Conservation (phyloP, 2,797 vertebrate species). For the Monodelphis domestica region DNA sequence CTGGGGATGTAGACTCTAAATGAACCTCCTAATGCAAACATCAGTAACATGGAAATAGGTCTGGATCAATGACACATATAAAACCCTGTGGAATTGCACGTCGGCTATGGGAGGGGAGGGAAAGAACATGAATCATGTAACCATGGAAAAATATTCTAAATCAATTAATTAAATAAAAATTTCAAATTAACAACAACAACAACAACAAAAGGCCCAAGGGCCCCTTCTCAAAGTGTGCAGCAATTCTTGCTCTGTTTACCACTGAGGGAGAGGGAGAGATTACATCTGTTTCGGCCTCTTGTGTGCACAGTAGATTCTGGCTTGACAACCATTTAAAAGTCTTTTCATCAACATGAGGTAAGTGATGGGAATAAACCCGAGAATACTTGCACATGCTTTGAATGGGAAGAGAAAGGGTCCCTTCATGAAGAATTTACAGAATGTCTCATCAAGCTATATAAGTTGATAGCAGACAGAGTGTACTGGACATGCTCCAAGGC, state of each 20-base stretch:
- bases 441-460: neutral
- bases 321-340: neutral
- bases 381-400: neutral
- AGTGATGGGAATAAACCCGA: neutral
- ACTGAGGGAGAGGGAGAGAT: neutral
- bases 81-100: too few relatives aligned
- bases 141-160: too few relatives aligned
- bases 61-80: too few relatives aligned
- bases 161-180: too few relatives aligned
- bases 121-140: too few relatives aligned
- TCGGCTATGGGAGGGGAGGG: too few relatives aligned
- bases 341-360: neutral
- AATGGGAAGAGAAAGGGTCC: neutral
- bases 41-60: too few relatives aligned
- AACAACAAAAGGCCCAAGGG: too few relatives aligned
- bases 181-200: too few relatives aligned
- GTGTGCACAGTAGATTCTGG: neutral
- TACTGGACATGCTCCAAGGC: neutral
- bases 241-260: neutral
- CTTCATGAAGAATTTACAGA: neutral
- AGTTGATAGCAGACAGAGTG: neutral
- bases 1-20: too few relatives aligned
- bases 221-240: neutral
- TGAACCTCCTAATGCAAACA: too few relatives aligned
- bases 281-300: neutral